Evolutionary conservation across 2,888 invertebrate genomes (phyloP).

Genomic region (Petrophora chlorosata): DNA sequence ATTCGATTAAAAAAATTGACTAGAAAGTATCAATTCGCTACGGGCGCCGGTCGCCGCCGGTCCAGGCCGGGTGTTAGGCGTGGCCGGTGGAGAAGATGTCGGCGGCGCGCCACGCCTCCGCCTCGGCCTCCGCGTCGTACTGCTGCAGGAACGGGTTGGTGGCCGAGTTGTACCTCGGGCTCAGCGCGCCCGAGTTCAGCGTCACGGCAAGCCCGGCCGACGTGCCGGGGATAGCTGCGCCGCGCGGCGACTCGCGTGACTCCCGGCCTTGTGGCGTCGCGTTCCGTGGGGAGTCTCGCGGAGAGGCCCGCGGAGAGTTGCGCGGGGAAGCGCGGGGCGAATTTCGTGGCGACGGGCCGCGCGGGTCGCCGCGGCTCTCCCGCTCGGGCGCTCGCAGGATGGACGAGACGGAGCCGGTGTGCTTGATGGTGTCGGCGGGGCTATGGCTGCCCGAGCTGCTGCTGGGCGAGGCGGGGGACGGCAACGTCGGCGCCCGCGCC

Average conservation of each 20-base stretch:
- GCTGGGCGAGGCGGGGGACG: constrained; percentile 94
- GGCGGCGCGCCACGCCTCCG: constrained; percentile 76
- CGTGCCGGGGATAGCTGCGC: constrained; percentile 81
- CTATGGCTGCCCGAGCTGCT: constrained; percentile 92
- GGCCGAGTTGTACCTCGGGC: constrained; percentile 72
- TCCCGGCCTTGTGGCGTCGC: constrained; percentile 34
- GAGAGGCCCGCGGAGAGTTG: constrained; percentile 52
- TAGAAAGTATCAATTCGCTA: constrained; percentile 81
- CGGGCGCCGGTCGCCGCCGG: constrained; percentile 44
- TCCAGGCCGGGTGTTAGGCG: constrained; percentile 70
- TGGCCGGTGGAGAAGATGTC: constrained; percentile 81
- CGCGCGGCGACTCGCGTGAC: constrained; percentile 54
- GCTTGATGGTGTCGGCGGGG: constrained; percentile 90
- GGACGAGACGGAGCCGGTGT: constrained; percentile 80
- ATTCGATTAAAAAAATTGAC: constrained; percentile 80
- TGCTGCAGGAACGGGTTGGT: constrained; percentile 86
- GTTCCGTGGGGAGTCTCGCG: constrained; percentile 67
- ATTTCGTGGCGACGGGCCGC: constrained; percentile 68
- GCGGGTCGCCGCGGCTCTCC: constrained; percentile 58
- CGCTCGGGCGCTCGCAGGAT: constrained; percentile 74
- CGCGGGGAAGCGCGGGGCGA: constrained; percentile 63
- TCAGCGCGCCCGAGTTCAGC: constrained; percentile 71
- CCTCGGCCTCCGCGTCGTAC: constrained; percentile 79
- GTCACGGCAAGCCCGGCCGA: constrained; percentile 86
- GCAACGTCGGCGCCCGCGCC: constrained; percentile 43